Evolutionary conservation across 2,797 vertebrate genomes (phyloP).

Genomic region (Rhynchonycteris naso): DNA sequence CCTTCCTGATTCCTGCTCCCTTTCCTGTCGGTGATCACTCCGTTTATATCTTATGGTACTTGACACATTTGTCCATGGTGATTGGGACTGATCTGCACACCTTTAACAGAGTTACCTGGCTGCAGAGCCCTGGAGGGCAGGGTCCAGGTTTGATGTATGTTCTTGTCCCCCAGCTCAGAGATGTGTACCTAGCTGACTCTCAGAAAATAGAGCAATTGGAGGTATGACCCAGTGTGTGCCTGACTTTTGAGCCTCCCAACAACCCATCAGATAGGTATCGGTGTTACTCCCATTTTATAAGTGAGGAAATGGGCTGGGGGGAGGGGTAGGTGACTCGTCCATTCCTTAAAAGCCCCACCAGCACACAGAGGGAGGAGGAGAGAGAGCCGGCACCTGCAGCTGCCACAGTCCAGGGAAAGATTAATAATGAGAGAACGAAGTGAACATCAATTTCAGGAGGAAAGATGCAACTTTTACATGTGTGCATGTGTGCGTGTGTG

Average conservation of each 20-base stretch:
- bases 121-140: neutral
- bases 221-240: neutral
- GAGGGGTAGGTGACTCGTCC: neutral
- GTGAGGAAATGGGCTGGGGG: neutral
- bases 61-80: neutral
- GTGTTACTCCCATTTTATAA: neutral
- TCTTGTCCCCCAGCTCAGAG: neutral
- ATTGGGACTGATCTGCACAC: neutral
- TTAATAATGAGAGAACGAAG: neutral
- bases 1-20: neutral
- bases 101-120: neutral
- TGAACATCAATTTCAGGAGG: neutral
- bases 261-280: neutral
- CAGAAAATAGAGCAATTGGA: neutral
- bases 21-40: neutral
- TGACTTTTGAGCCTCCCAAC: neutral
- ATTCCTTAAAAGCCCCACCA: neutral
- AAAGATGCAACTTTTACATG: neutral
- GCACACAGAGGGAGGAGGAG: neutral
- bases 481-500: neutral
- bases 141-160: neutral
- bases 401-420: neutral
- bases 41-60: too few relatives aligned
- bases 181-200: fast-evolving
- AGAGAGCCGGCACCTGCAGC: neutral